A percentile compares a stretch with the other conserved stretches of the same genome.
Evolutionary conservation across 2,113 vertebrate genomes (phyloP).

Genomic region (Okapia johnstoni): DNA sequence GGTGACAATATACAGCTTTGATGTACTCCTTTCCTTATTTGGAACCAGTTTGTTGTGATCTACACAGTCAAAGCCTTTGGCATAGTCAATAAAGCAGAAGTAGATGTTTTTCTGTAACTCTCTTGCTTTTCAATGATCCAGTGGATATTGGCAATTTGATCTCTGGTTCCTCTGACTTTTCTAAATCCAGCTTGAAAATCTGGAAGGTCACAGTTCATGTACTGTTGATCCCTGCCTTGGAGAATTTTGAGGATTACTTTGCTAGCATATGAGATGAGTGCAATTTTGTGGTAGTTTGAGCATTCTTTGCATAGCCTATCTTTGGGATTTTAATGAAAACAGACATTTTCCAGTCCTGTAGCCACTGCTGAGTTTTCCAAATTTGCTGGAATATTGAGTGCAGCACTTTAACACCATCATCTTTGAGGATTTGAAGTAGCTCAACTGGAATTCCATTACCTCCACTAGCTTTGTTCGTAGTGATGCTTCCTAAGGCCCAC

Average conservation of each 20-base stretch:
- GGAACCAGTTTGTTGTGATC: not conserved
- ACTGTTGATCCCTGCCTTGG: not conserved
- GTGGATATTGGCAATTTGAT: not conserved
- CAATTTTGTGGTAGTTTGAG: not conserved
- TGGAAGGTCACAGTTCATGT: not conserved
- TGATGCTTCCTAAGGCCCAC: not conserved
- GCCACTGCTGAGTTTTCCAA: not conserved
- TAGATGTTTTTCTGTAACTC: not conserved
- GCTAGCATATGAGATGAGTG: not conserved
- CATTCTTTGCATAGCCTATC: not conserved
- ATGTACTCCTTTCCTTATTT: not conserved
- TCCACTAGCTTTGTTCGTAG: not conserved
- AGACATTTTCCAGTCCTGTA: not conserved
- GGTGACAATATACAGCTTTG: no score
- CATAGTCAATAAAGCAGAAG: not conserved
- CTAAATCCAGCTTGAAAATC: not conserved
- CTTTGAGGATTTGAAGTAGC: not conserved
- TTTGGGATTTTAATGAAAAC: not conserved
- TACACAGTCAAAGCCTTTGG: not conserved
- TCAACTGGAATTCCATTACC: not conserved
- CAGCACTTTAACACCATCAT: not conserved
- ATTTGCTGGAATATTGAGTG: not conserved
- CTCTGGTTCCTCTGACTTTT: not conserved
- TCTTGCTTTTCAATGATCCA: not conserved
- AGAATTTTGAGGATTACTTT: not conserved